phyloP scores from a whole-genome alignment of 1,140 invertebrate genomes.

The Saxidomus purpurata region DNA sequence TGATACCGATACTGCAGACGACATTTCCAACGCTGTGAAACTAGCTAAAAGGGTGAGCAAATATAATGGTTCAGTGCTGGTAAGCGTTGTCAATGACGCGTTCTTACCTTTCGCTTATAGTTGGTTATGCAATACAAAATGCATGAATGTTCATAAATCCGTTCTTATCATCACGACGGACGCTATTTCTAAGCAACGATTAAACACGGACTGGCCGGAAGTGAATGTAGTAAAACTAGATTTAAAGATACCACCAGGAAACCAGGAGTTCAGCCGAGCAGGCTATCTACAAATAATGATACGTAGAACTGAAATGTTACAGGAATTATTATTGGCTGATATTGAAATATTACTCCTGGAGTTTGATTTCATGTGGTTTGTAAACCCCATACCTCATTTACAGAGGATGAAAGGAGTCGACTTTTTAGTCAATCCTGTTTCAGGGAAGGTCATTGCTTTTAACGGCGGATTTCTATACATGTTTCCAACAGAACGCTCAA shows the following conservation, averaged over 20 bases:
- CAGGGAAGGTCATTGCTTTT: slow-evolving; percentile 29
- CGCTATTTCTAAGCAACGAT: slow-evolving; percentile 57
- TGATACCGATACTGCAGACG: not conserved
- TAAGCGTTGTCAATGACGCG: slow-evolving; percentile 78
- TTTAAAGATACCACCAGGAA: slow-evolving; percentile 55
- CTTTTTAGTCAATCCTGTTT: slow-evolving; percentile 71
- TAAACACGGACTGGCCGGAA: slow-evolving; percentile 72
- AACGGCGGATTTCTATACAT: slow-evolving; percentile 74
- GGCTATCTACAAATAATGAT: slow-evolving; percentile 78
- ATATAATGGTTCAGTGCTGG: slow-evolving; percentile 59
- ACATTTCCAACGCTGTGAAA: not conserved
- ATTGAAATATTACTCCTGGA: slow-evolving; percentile 78
- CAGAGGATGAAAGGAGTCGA: slow-evolving; percentile 59
- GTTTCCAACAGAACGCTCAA: not conserved
- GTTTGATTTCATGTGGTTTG: slow-evolving; percentile 78
- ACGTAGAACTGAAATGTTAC: slow-evolving; percentile 69
- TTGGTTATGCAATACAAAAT: slow-evolving; percentile 79
- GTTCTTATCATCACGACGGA: slow-evolving; percentile 77
- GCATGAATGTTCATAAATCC: slow-evolving; percentile 74
- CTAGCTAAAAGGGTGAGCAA: slow-evolving; percentile 15
- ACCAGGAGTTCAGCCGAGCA: slow-evolving; percentile 74
- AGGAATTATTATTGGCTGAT: slow-evolving; percentile 65
- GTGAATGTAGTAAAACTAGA: slow-evolving; percentile 69
- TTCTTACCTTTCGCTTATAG: slow-evolving; percentile 76
- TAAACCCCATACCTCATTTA: slow-evolving; percentile 70